These are phyloP conservation scores for Drosophila infuscata DNA, from an alignment of 2,888 invertebrate genomes.

Conservation along the genomic window DNA sequence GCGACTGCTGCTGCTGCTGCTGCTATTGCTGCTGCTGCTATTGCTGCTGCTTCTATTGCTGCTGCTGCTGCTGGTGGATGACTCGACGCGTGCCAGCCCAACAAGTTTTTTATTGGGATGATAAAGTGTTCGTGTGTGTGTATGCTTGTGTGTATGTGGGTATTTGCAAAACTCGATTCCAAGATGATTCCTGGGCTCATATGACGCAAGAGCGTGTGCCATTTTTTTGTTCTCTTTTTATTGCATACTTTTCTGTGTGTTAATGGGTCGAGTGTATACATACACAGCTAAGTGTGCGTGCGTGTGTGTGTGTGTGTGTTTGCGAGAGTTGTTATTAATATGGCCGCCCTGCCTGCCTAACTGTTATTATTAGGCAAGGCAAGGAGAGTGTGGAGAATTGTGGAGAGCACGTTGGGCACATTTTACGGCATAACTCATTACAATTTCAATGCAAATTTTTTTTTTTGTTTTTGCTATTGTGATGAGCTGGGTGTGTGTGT, in stretches of 20 bases:
- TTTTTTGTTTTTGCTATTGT: slow-evolving; percentile 26
- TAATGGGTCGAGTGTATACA: slow-evolving; percentile 61
- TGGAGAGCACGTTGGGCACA: slow-evolving; percentile 50
- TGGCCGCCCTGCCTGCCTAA: slow-evolving; percentile 40
- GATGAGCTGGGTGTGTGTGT: slow-evolving; percentile 28
- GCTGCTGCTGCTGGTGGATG: slow-evolving; percentile 39
- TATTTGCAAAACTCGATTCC: slow-evolving; percentile 47
- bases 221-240: slow-evolving; percentile 53
- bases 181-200: slow-evolving; percentile 66
- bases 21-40: slow-evolving; percentile 26
- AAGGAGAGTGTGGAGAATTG: slow-evolving; percentile 11
- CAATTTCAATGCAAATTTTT: slow-evolving; percentile 77
- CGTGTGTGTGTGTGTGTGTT: slow-evolving; percentile 7
- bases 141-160: slow-evolving; percentile 12
- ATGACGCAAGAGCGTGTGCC: slow-evolving; percentile 72
- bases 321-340: slow-evolving; percentile 60
- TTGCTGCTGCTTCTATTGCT: slow-evolving; percentile 15
- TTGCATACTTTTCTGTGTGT: slow-evolving; percentile 77
- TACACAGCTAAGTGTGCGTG: slow-evolving; percentile 24
- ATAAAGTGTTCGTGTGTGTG: slow-evolving; percentile 24
- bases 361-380: slow-evolving; percentile 15
- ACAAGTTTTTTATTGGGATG: slow-evolving; percentile 76
- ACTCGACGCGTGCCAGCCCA: slow-evolving; percentile 61
- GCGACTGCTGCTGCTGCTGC: slow-evolving; percentile 13
- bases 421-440: slow-evolving; percentile 74